A percentile compares a stretch with the other conserved stretches of the same genome.
These are phyloP conservation scores for Podocnemis expansa DNA, from an alignment of 2,113 vertebrate genomes.

Conservation along the genomic window DNA sequence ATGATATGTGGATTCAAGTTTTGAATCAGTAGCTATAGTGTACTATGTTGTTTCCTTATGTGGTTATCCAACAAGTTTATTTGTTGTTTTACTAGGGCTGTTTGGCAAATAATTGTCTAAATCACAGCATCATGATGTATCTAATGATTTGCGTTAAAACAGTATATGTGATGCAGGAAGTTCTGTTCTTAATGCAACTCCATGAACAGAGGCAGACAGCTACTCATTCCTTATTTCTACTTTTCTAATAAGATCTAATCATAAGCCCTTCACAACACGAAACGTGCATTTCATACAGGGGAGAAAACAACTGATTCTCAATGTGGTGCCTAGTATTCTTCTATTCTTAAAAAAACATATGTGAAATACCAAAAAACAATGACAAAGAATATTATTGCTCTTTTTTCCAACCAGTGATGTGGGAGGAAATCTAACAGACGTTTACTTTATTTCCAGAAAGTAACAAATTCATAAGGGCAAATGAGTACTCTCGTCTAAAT, in stretches of 20 bases:
- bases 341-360: constrained; percentile 7
- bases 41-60: not conserved
- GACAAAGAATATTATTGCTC: not conserved
- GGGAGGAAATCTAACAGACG: constrained; percentile 9
- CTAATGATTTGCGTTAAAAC: not conserved
- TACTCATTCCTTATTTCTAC: not conserved
- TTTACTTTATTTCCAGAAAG: not conserved
- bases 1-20: not conserved
- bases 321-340: not conserved
- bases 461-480: not conserved
- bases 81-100: not conserved
- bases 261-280: not conserved
- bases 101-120: not conserved
- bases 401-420: not conserved
- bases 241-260: not conserved
- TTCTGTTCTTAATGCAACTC: not conserved
- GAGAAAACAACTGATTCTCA: not conserved
- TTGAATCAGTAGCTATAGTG: not conserved
- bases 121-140: not conserved
- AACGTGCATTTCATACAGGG: not conserved
- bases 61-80: not conserved
- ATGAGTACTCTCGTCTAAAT: not conserved
- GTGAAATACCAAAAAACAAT: not conserved
- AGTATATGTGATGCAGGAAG: not conserved
- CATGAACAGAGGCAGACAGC: not conserved